These are phyloP conservation scores for Erpobdella octoculata DNA, from an alignment of 2,888 invertebrate genomes.

Conservation along the genomic window DNA sequence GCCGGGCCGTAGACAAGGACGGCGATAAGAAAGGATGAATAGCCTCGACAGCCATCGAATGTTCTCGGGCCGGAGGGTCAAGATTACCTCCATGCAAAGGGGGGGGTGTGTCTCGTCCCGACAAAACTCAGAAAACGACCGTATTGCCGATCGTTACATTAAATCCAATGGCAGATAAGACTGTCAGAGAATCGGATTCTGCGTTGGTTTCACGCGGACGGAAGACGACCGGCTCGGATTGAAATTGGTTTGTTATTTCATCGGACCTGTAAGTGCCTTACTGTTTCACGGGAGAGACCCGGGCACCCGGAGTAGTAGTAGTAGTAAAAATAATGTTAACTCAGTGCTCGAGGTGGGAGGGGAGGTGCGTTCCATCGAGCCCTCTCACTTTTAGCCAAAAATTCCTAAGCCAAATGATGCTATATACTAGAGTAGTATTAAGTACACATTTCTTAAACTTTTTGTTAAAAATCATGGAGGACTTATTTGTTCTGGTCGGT, in stretches of 20 bases:
- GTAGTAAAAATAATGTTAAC: background rate
- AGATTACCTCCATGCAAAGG: conserved; percentile 6
- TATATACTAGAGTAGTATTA: too few relatives aligned
- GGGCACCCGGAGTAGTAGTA: background rate
- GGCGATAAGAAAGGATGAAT: conserved; percentile 14
- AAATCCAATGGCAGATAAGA: background rate
- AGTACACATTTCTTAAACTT: too few relatives aligned
- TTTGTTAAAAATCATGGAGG: too few relatives aligned
- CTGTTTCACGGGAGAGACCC: background rate
- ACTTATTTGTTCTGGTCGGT: too few relatives aligned
- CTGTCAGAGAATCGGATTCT: background rate
- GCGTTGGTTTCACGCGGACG: background rate
- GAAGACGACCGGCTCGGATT: background rate
- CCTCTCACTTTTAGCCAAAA: too few relatives aligned
- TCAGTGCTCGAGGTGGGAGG: background rate
- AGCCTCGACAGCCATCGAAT: background rate
- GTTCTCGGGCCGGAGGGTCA: background rate
- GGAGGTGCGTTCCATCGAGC: too few relatives aligned
- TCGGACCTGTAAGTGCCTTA: background rate
- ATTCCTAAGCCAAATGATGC: too few relatives aligned
- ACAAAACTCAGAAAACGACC: conserved; percentile 3
- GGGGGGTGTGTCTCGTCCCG: background rate
- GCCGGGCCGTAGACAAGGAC: conserved; percentile 10
- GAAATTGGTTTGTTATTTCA: background rate
- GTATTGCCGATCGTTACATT: background rate